Percentiles rank a stretch among this genome's conserved stretches.
phyloP scores from a whole-genome alignment of 2,888 invertebrate genomes.

The Orthonychiurus folsomi region DNA sequence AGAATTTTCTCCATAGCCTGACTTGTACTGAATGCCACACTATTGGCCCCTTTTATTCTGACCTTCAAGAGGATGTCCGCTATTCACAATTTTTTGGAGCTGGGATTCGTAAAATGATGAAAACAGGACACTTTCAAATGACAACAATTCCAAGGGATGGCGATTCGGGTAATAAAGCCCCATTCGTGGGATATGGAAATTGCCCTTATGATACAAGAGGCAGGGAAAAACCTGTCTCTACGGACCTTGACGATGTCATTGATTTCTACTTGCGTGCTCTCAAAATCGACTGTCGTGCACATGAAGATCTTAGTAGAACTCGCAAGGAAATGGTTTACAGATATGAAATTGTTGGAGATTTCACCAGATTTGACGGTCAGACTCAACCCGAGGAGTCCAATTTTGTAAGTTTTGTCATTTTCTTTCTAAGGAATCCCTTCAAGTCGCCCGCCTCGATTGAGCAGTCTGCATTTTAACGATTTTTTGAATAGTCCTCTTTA shows the following conservation, averaged over 20 bases:
- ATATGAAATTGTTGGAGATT: conserved; percentile 12
- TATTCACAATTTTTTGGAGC: conserved; percentile 9
- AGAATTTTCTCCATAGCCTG: background rate
- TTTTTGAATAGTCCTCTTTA: too few relatives aligned
- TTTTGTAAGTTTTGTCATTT: conserved; percentile 3
- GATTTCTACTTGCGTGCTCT: conserved; percentile 15
- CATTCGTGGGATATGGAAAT: conserved; percentile 16
- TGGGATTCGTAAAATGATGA: conserved; percentile 1
- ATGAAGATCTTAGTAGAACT: background rate
- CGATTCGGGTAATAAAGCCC: background rate
- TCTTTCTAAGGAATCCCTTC: background rate
- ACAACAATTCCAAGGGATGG: conserved; percentile 4
- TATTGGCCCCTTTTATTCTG: background rate
- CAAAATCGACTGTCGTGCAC: conserved; percentile 8
- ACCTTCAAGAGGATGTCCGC: conserved; percentile 10
- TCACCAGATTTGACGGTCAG: conserved; percentile 13
- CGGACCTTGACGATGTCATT: conserved; percentile 16
- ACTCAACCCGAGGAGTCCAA: conserved; percentile 7
- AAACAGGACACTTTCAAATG: conserved; percentile 2
- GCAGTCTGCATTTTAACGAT: too few relatives aligned
- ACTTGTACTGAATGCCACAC: background rate
- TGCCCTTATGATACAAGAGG: conserved; percentile 4
- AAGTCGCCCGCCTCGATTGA: too few relatives aligned
- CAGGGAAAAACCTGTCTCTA: conserved; percentile 6
- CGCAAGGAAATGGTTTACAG: conserved; percentile 12